These are phyloP conservation scores for Gastrophysa polygoni DNA, from an alignment of 2,888 invertebrate species.

Conservation along the genomic window DNA sequence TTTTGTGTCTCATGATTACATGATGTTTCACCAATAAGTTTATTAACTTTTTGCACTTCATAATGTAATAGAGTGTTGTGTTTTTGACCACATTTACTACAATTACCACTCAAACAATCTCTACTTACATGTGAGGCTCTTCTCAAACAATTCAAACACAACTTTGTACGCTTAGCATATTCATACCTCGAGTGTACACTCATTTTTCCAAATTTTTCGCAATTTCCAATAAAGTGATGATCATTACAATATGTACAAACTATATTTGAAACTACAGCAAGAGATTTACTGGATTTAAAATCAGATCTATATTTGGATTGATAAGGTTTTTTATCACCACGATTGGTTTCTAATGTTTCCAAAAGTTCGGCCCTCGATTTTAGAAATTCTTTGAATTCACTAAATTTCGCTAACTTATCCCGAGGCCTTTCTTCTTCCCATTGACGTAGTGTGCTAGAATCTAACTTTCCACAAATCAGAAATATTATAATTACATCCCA, in stretches of 20 bases:
- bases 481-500: slow-evolving; percentile 32
- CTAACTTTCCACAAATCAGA: slow-evolving; percentile 19
- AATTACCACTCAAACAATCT: slow-evolving; percentile 1
- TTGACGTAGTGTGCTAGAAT: slow-evolving; percentile 2
- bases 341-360: slow-evolving; percentile 12
- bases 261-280: neutral
- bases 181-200: slow-evolving; percentile 6
- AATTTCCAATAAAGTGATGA: slow-evolving; percentile 3
- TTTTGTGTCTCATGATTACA: neutral
- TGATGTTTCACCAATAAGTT: neutral
- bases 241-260: neutral
- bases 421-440: slow-evolving; percentile 18
- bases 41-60: neutral
- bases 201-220: slow-evolving; percentile 9
- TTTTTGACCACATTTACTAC: slow-evolving; percentile 4
- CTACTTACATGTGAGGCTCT: neutral
- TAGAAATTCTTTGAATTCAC: slow-evolving; percentile 14
- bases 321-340: neutral
- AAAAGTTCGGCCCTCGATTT: slow-evolving; percentile 6
- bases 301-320: neutral
- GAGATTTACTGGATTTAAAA: neutral
- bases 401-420: neutral
- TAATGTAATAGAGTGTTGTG: slow-evolving; percentile 4
- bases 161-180: neutral
- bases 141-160: slow-evolving; percentile 9